Evolutionary conservation across 2,113 vertebrate genomes (phyloP).

Genomic region (Otis tarda): DNA sequence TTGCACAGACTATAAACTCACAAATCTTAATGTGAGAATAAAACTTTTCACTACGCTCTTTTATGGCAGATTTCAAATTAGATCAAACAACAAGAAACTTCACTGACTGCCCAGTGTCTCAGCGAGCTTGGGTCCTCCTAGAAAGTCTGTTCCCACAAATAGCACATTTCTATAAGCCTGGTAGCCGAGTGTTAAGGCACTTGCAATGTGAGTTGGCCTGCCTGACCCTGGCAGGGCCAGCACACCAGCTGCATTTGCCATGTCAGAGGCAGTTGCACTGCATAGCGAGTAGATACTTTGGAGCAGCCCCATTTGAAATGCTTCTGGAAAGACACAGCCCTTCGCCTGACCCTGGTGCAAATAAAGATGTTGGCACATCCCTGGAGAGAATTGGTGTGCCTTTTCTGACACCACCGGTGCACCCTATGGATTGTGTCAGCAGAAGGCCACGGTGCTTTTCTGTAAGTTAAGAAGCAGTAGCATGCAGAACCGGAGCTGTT

Average conservation of each 20-base stretch:
- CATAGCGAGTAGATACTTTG: background rate
- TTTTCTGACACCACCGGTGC: background rate
- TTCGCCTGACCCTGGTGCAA: background rate
- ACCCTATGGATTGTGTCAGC: background rate
- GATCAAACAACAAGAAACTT: background rate
- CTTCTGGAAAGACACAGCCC: background rate
- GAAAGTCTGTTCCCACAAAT: background rate
- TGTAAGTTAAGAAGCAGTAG: background rate
- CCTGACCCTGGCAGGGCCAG: background rate
- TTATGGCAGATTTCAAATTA: background rate
- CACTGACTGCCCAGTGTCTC: background rate
- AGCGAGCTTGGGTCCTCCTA: background rate
- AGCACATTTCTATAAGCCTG: background rate
- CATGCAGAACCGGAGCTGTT: background rate
- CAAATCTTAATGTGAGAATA: background rate
- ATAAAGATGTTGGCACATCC: background rate
- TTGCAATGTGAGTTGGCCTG: background rate
- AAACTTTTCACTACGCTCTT: background rate
- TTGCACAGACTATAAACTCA: background rate
- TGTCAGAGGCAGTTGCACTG: background rate
- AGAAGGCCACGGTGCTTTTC: background rate
- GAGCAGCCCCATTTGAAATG: background rate
- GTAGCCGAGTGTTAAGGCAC: background rate
- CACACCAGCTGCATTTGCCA: background rate
- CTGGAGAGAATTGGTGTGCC: accelerated